phyloP scores from a whole-genome alignment of 2,888 invertebrate species.

The Drosophila crucigera region DNA sequence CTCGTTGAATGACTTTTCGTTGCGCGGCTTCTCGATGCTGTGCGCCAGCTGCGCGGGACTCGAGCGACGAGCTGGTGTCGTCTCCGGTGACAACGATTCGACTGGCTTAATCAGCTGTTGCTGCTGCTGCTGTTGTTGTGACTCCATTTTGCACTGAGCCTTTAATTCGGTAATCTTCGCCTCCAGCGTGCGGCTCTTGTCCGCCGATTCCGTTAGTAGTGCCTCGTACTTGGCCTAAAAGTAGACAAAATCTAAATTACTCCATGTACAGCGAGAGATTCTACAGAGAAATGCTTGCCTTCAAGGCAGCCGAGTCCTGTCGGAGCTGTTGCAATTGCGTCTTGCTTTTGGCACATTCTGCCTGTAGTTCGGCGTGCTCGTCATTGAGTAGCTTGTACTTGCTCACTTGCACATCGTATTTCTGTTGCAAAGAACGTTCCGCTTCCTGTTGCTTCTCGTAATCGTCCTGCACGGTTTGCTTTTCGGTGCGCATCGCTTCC shows the following conservation, averaged over 20 bases:
- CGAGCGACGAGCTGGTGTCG: conserved; percentile 58
- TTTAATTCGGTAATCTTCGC: conserved; percentile 62
- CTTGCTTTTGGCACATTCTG: conserved; percentile 86
- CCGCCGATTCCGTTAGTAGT: conserved; percentile 71
- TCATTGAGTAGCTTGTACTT: conserved; percentile 86
- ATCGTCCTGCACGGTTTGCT: conserved; percentile 86
- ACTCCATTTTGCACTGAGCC: conserved; percentile 62
- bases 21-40: conserved; percentile 74
- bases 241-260: background rate
- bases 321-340: conserved; percentile 86
- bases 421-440: conserved; percentile 86
- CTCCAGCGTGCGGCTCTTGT: conserved; percentile 60
- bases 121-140: conserved; percentile 46
- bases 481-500: conserved; percentile 87
- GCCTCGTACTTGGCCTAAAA: conserved; percentile 80
- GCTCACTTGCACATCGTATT: conserved; percentile 87
- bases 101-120: conserved; percentile 66
- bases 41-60: conserved; percentile 57
- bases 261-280: background rate
- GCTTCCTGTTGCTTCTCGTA: conserved; percentile 86
- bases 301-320: conserved; percentile 84
- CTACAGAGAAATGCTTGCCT: conserved; percentile 66
- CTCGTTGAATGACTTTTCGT: conserved; percentile 83
- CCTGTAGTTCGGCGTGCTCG: conserved; percentile 86
- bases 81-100: conserved; percentile 43